phyloP scores from a whole-genome alignment of 2,113 vertebrate genomes.

The Poeciliopsis occidentalis region DNA sequence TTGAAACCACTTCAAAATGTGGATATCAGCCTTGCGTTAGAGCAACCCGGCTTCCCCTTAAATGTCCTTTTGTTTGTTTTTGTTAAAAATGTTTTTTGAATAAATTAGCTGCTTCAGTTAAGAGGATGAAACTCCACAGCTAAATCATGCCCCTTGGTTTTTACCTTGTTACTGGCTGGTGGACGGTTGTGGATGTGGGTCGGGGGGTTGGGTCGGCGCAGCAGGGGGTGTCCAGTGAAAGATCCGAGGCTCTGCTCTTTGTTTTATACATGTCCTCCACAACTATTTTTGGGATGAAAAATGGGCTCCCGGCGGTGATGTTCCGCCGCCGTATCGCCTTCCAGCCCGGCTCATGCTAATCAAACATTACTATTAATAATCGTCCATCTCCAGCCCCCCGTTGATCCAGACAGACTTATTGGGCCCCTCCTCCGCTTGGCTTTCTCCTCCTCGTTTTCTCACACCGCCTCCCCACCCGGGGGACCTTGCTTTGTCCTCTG shows the following conservation, averaged over 20 bases:
- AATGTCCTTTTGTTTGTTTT: not conserved
- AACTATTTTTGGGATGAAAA: slow-evolving; percentile 56
- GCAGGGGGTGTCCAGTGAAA: slow-evolving; percentile 33
- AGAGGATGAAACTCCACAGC: not conserved
- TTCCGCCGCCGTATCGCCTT: slow-evolving; percentile 6
- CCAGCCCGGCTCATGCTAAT: slow-evolving; percentile 33
- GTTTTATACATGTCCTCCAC: slow-evolving; percentile 54
- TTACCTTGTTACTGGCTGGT: not conserved
- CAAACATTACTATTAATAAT: slow-evolving; percentile 64
- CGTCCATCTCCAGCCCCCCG: slow-evolving; percentile 16
- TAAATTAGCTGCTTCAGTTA: not conserved
- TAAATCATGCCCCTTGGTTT: not conserved
- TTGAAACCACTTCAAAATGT: not conserved
- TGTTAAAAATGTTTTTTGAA: not conserved
- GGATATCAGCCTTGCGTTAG: not conserved
- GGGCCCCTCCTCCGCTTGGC: slow-evolving; percentile 22
- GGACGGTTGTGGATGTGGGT: not conserved
- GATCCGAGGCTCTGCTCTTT: slow-evolving; percentile 23
- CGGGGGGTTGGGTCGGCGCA: slow-evolving; percentile 6
- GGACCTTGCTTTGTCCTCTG: slow-evolving; percentile 36
- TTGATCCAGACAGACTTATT: slow-evolving; percentile 22
- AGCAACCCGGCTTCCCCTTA: not conserved
- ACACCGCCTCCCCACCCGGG: slow-evolving; percentile 22
- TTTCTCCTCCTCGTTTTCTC: slow-evolving; percentile 47
- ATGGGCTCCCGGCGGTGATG: slow-evolving; percentile 11